These are phyloP conservation scores for Cervus canadensis DNA, from an alignment of 2,113 vertebrate genomes.

Conservation along the genomic window DNA sequence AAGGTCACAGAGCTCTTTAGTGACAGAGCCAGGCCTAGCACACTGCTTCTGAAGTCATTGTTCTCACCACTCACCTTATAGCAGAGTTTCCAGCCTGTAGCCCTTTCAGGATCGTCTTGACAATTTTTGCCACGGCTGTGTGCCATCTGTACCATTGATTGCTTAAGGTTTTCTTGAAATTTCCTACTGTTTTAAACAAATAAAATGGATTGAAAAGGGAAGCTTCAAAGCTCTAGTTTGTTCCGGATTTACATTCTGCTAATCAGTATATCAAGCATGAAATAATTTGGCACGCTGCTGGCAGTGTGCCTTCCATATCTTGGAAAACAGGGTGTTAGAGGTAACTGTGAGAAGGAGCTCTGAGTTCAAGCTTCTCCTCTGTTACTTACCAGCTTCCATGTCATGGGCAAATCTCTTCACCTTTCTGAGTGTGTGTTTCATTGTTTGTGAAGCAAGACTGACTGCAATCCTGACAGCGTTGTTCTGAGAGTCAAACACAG, in stretches of 20 bases:
- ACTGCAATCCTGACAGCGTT: not conserved
- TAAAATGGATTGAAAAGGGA: not conserved
- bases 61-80: not conserved
- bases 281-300: not conserved
- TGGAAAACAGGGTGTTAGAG: not conserved
- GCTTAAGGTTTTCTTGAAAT: conserved; percentile 16
- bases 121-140: not conserved
- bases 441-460: not conserved
- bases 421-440: not conserved
- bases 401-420: not conserved
- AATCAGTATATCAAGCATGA: not conserved
- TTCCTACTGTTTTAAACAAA: not conserved
- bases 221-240: not conserved
- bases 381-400: not conserved
- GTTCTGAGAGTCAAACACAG: not conserved
- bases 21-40: not conserved
- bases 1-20: not conserved
- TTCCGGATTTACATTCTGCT: not conserved
- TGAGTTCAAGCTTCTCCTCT: conserved; percentile 4
- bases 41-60: not conserved
- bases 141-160: not conserved
- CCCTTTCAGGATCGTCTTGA: not conserved
- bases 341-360: not conserved
- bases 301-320: not conserved
- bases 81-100: not conserved